phyloP scores from a whole-genome alignment of 2,113 vertebrate genomes.

The Alligator sinensis region DNA sequence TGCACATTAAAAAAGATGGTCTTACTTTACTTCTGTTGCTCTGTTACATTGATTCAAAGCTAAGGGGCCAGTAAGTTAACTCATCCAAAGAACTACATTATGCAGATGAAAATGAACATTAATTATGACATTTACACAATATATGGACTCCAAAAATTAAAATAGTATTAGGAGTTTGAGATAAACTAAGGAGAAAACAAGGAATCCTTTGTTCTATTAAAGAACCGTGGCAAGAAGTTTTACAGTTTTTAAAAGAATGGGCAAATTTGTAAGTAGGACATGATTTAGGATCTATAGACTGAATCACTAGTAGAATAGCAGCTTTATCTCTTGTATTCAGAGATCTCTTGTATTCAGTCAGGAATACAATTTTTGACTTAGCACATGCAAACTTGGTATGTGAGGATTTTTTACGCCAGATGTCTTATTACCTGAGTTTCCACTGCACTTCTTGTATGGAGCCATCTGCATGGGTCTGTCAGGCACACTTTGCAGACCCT shows the following conservation, averaged over 20 bases:
- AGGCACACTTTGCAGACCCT: too few species aligned
- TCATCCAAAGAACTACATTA: not conserved
- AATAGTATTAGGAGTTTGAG: not conserved
- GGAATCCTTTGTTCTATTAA: accelerated
- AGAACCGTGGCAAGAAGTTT: not conserved
- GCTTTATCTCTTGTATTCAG: not conserved
- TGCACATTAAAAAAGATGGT: too few species aligned
- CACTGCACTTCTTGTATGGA: too few species aligned
- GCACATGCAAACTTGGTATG: not conserved
- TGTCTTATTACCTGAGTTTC: not conserved
- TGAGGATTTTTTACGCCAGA: accelerated
- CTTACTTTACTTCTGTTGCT: too few species aligned
- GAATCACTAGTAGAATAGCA: accelerated
- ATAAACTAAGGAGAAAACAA: not conserved
- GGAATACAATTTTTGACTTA: not conserved
- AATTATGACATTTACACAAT: not conserved
- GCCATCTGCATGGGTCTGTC: too few species aligned
- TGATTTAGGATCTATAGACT: not conserved
- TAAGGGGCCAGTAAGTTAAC: too few species aligned
- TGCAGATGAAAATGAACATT: not conserved
- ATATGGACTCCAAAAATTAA: not conserved
- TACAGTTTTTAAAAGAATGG: not conserved
- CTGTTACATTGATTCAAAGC: too few species aligned
- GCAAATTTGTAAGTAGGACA: not conserved
- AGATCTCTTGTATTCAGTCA: not conserved